Percentiles rank a stretch among this genome's conserved stretches.
These are phyloP conservation scores for Allophyes oxyacanthae DNA, from an alignment of 2,888 invertebrate genomes.

Conservation along the genomic window DNA sequence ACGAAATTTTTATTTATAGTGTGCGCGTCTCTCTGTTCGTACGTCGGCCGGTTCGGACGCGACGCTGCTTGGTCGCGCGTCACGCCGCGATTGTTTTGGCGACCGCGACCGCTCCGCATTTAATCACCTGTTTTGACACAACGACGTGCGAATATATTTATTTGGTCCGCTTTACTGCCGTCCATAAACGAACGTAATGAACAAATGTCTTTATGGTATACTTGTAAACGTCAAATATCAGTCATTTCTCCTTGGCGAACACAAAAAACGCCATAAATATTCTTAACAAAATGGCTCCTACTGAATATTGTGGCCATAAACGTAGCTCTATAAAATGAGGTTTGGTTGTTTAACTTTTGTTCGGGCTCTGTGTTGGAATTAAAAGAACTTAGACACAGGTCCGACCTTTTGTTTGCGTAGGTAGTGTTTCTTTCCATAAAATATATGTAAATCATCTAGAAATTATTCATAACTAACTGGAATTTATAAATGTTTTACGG, in stretches of 20 bases:
- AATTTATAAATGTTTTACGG: slow-evolving; percentile 80
- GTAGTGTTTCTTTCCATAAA: slow-evolving; percentile 75
- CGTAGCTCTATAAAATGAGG: slow-evolving; percentile 84
- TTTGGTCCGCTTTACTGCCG: slow-evolving; percentile 73
- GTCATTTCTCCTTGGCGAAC: slow-evolving; percentile 76
- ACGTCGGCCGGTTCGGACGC: slow-evolving; percentile 45
- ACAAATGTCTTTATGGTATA: slow-evolving; percentile 85
- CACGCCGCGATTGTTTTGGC: slow-evolving; percentile 61
- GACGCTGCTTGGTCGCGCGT: slow-evolving; percentile 48
- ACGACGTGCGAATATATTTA: slow-evolving; percentile 81
- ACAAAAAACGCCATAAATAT: slow-evolving; percentile 87
- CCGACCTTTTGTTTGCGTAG: slow-evolving; percentile 79
- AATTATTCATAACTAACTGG: slow-evolving; percentile 84
- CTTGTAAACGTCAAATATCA: slow-evolving; percentile 87
- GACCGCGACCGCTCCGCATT: slow-evolving; percentile 54
- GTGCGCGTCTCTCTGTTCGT: slow-evolving; percentile 70
- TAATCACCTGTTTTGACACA: slow-evolving; percentile 73
- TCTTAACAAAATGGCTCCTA: slow-evolving; percentile 86
- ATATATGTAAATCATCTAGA: slow-evolving; percentile 82
- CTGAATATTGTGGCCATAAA: slow-evolving; percentile 87
- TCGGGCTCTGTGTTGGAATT: slow-evolving; percentile 77
- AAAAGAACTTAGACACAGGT: slow-evolving; percentile 78
- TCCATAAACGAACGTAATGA: slow-evolving; percentile 82
- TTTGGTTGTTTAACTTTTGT: slow-evolving; percentile 85
- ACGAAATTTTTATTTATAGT: slow-evolving; percentile 80